phyloP scores from a whole-genome alignment of 2,113 vertebrate species.

The Siphamia tubifer region DNA sequence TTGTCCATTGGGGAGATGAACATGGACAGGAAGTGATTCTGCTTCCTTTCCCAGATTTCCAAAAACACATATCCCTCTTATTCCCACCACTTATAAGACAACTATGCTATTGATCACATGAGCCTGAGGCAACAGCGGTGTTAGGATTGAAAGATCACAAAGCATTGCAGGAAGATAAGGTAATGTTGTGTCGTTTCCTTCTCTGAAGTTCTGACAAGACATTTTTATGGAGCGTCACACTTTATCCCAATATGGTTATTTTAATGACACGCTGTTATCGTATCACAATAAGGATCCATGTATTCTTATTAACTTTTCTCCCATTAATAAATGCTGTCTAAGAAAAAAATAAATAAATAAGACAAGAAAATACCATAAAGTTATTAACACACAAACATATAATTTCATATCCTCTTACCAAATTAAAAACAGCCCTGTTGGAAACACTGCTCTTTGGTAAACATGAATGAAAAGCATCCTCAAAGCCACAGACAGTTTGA shows the following conservation, averaged over 20 bases:
- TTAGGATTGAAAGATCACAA: neutral
- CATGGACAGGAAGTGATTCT: conserved; percentile 57
- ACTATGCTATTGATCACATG: conserved; percentile 13
- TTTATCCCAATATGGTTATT: conserved; percentile 5
- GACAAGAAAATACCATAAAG: no score
- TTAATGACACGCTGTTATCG: conserved; percentile 1
- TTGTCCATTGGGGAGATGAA: conserved; percentile 48
- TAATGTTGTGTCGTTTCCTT: neutral
- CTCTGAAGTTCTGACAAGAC: neutral
- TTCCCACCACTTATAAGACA: conserved; percentile 34
- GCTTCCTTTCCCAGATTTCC: conserved; percentile 68
- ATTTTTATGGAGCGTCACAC: neutral
- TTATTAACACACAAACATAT: no score
- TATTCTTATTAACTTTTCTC: neutral
- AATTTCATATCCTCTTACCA: no score
- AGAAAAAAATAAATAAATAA: no score
- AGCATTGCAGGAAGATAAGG: neutral
- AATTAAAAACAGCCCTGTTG: conserved; percentile 3
- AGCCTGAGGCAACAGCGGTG: conserved; percentile 12
- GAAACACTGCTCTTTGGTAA: neutral
- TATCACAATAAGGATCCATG: neutral
- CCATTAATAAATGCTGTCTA: no score
- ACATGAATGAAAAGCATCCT: conserved; percentile 14
- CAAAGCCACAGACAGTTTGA: neutral
- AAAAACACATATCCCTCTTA: neutral